phyloP scores from a whole-genome alignment of 2,797 vertebrate genomes.

The Clarias pachynema region DNA sequence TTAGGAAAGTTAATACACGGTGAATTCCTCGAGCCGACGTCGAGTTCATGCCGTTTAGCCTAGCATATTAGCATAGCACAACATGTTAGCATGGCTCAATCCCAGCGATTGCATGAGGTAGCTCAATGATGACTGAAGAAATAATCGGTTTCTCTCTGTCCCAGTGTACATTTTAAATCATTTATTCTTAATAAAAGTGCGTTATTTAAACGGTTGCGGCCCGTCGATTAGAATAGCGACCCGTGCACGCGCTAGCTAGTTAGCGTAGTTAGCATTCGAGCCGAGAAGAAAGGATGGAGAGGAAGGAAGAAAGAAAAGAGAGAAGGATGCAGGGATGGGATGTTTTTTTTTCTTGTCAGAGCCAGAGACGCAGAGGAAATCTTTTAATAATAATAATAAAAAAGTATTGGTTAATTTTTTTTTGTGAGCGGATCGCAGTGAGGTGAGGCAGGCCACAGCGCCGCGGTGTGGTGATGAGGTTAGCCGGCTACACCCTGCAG shows the following conservation, averaged over 20 bases:
- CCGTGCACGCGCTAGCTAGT: not conserved
- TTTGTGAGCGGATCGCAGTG: not conserved
- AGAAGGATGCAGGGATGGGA: not conserved
- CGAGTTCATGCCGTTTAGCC: slow-evolving; percentile 26
- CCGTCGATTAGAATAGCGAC: not conserved
- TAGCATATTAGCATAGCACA: not conserved
- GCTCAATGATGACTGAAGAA: not conserved
- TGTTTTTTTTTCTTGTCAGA: not conserved
- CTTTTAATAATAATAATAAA: not conserved
- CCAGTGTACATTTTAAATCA: too few species aligned
- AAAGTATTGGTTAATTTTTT: not conserved
- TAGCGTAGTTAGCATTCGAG: slow-evolving; percentile 12
- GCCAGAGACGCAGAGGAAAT: not conserved
- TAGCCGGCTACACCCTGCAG: slow-evolving; percentile 27
- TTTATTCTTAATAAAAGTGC: rapidly evolving
- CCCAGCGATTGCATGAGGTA: not conserved
- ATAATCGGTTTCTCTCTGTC: not conserved
- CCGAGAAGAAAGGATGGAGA: slow-evolving; percentile 36
- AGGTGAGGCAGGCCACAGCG: too few species aligned
- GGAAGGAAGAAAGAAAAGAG: not conserved
- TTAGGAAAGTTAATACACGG: too few species aligned
- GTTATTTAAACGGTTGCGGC: too few species aligned
- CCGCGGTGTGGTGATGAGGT: not conserved
- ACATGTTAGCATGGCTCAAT: not conserved
- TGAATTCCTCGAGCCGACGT: not conserved